Evolutionary conservation across 2,888 invertebrate species (phyloP).

Genomic region (Crocallis elinguaria): DNA sequence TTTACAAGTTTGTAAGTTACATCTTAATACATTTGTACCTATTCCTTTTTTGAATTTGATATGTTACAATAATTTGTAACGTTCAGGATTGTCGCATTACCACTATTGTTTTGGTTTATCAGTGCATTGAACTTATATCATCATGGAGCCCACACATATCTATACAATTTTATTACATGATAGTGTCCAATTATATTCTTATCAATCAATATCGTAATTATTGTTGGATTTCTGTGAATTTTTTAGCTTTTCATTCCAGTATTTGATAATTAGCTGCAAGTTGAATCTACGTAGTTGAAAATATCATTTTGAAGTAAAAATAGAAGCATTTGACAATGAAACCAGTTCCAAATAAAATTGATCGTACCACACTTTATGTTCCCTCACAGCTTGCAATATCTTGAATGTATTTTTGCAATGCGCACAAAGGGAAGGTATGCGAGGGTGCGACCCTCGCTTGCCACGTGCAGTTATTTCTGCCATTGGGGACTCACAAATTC

Average conservation of each 20-base stretch:
- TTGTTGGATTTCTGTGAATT: not conserved
- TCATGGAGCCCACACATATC: not conserved
- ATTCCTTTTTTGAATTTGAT: no score
- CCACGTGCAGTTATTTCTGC: constrained; percentile 67
- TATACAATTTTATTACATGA: not conserved
- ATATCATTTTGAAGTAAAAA: no score
- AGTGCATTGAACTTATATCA: constrained; percentile 12
- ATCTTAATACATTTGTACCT: not conserved
- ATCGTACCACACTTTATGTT: constrained; percentile 23
- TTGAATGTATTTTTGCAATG: constrained; percentile 36
- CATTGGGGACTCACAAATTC: constrained; percentile 53
- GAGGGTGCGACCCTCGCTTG: constrained; percentile 65
- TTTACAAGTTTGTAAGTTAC: not conserved
- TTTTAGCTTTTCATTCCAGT: not conserved
- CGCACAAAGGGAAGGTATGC: constrained; percentile 32
- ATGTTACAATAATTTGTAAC: no score
- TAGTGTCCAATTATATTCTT: not conserved
- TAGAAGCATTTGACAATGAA: no score
- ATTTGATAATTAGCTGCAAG: not conserved
- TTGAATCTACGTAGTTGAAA: no score
- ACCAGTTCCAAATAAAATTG: constrained; percentile 6
- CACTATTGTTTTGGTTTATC: not conserved
- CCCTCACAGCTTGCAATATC: constrained; percentile 32
- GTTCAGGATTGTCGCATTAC: no score
- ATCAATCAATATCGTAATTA: no score